Percentiles rank a stretch among this genome's conserved stretches.
phyloP scores from a whole-genome alignment of 2,113 vertebrate genomes.

The Cryptomyrus ogoouensis region DNA sequence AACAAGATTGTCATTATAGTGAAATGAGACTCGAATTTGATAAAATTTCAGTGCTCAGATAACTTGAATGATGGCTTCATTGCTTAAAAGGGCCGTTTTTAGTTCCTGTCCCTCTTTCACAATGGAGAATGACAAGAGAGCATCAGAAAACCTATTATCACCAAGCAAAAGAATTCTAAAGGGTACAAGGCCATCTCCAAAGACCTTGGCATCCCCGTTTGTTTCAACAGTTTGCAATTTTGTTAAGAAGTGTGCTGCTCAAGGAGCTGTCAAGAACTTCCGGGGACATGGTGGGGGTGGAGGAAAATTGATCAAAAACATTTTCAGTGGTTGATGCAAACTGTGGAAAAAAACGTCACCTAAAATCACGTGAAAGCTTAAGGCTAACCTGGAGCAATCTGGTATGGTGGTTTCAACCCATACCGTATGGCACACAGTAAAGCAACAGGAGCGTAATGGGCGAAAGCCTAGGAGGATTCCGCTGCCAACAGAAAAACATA shows the following conservation, averaged over 20 bases:
- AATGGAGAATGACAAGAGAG: not conserved
- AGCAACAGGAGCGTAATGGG: not conserved
- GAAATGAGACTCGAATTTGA: not conserved
- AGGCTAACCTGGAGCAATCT: not conserved
- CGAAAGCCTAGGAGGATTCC: not conserved
- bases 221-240: not conserved
- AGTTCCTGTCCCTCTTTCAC: not conserved
- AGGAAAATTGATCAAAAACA: not conserved
- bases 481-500: not conserved
- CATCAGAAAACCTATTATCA: not conserved
- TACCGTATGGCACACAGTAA: not conserved
- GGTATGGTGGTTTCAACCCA: not conserved
- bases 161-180: not conserved
- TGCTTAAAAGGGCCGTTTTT: not conserved
- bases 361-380: not conserved
- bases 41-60: not conserved
- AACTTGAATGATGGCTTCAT: not conserved
- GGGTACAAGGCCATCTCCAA: not conserved
- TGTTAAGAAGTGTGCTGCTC: not conserved
- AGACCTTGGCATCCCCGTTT: not conserved
- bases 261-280: not conserved
- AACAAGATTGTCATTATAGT: not conserved
- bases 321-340: not conserved
- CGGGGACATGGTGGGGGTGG: not conserved
- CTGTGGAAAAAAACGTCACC: not conserved